Evolutionary conservation across 2,797 vertebrate species (phyloP), one percentile per base, ranked within the genome.

Genomic region (Anniella stebbinsi): DNA sequence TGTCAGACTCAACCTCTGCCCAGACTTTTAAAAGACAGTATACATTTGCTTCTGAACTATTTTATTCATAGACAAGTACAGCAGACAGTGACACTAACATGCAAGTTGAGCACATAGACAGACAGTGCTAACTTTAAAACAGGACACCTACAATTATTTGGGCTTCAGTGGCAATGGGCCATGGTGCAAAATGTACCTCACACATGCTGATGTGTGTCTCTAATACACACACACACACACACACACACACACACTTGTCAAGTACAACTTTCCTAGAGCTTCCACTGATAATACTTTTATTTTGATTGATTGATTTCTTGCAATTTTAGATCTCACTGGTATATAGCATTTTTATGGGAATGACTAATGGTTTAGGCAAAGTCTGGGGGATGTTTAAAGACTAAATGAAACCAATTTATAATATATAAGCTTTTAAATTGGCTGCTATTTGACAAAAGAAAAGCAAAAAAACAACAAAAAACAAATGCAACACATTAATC

Each of bases 351-450:
- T 67, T 30, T 96, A 96, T 95, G 91, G 93, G 91, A 92, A 96
- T 80, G 60, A 94, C 91, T 90, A 96, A 93, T 92, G 90, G 90
- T 95, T 95, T 94, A 95, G 92, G 94, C 93, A 95, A 96, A 95
- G 95, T 80, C 33, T 88, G 89, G 87, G 91, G 93, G 91, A 91
- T 67, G 0, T 85, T 90, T 93, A 92, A 93, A 94, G 80, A 92
- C 84, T 94, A 96, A 97, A 96, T 95, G 95, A 96, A 97, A 97
- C 94, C 95, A 95, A 95, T 97, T 95, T 92, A 92, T 96, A 96
- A 96, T 94, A 86, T 0, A 81, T 84, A 73, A 90, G 95, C 88
- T 93, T 95, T 87, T 92, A 95, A 95, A 97, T 94, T 94, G 95
- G 85, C 88, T 94, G 87, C 91, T 88, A 88, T 95, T 95, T 95